Conservation (phyloP, 2,888 invertebrate genomes). For the Brenthis hecate region DNA sequence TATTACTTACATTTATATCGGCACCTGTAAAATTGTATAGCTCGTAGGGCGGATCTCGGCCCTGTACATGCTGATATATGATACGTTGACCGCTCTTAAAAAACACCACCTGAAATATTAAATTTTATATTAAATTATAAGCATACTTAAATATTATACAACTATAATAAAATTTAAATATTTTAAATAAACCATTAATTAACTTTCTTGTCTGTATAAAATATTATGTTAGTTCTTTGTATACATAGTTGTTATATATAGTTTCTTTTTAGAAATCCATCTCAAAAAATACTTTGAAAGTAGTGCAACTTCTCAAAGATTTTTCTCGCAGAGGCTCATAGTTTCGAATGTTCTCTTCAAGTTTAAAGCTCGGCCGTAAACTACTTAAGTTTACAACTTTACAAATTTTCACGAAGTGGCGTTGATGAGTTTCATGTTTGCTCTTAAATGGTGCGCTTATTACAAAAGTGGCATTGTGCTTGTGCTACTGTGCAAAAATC, state of each 20-base stretch:
- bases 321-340: conserved; percentile 19
- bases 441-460: conserved; percentile 18
- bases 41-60: conserved; percentile 87
- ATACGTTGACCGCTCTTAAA: conserved; percentile 84
- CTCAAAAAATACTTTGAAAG: conserved; percentile 14
- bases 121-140: too few relatives aligned
- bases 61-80: conserved; percentile 88
- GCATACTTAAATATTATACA: too few relatives aligned
- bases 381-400: conserved; percentile 22
- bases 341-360: conserved; percentile 20
- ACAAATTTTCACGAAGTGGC: conserved; percentile 22
- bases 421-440: conserved; percentile 23
- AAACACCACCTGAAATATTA: conserved; percentile 66
- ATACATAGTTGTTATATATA: neutral
- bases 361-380: conserved; percentile 20
- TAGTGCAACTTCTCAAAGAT: conserved; percentile 12
- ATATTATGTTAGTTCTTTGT: neutral
- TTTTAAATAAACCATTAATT: too few relatives aligned
- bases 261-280: conserved; percentile 14
- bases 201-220: too few relatives aligned
- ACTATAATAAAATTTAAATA: too few relatives aligned
- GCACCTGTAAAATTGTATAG: conserved; percentile 85
- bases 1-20: conserved; percentile 85
- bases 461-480: conserved; percentile 11
- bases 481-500: conserved; percentile 6